Evolutionary conservation across 2,797 vertebrate genomes (phyloP), one percentile per base, ranked within the genome.

Genomic region (Takifugu rubripes): DNA sequence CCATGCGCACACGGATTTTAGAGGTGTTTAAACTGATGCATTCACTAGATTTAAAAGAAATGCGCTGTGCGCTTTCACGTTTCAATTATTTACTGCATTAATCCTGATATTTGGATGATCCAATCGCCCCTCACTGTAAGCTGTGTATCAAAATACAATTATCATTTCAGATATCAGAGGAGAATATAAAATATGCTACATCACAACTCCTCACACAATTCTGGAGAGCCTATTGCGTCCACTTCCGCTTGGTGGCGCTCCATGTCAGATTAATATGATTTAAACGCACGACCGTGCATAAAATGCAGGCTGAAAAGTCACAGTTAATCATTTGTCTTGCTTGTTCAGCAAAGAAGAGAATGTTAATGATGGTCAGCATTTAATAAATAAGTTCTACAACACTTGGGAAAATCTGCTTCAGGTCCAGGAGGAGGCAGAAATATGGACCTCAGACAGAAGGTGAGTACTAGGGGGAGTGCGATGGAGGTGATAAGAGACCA

Each of bases 241-340:
- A 64, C 7, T 46, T 60, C 73, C 90, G 33, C 84, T 69, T 52
- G 86, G 75, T 74, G 88, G 81, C 63, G 84, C 81, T 55, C 65
- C 40, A 45, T 48, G 10, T 59, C 53, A 27, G 25, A 21, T 45
- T 50, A 21, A 5, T 27, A 59, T 14, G 44, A 24, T n/a, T 21
- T n/a, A 27, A 11, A 44, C 21, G 46, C n/a, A 40, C 9, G 14
- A 14, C 10, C 24, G 3, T 24, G 21, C 21, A 48, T 11, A 33
- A 49, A 17, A 40, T 49, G 16, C 49, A 52, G 46, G 11, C 31
- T 48, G 4, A 25, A 48, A 48, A 21, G 17, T 21, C 1, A 5
- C 8, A 24, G 21, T 40, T 40, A 9, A 25, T 4, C 43, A 11
- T 5, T 48, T 8, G 7, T 48, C 11, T 25, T 40, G 36, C 36